Percentiles rank a stretch among this genome's conserved stretches.
Conservation (phyloP, 2,888 invertebrate genomes). For the Odontothrips loti region DNA sequence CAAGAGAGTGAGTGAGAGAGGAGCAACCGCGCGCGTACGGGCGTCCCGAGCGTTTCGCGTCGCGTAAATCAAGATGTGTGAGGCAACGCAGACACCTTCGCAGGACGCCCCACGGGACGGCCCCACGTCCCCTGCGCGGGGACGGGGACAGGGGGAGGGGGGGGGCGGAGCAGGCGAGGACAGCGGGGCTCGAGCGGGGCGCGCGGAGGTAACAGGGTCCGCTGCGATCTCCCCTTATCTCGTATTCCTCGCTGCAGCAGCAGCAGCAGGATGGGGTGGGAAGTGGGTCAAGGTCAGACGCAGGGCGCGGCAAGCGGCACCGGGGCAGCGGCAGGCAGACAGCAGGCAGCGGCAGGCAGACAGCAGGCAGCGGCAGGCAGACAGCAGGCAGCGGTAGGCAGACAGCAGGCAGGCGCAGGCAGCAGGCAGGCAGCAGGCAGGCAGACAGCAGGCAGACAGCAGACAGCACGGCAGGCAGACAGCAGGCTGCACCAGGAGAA, state of each 20-base stretch:
- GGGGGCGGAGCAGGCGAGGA: neutral
- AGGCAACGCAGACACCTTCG: neutral
- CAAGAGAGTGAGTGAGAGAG: neutral
- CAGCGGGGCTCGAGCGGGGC: no score
- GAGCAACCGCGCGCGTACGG: neutral
- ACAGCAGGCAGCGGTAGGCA: neutral
- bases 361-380: neutral
- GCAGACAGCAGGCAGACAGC: neutral
- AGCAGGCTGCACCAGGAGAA: no score
- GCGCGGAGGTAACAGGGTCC: neutral
- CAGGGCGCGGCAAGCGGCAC: neutral
- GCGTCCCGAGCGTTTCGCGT: neutral
- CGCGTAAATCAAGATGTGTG: conserved; percentile 20
- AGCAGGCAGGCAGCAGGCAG: neutral
- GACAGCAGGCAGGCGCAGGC: neutral
- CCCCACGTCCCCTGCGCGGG: neutral
- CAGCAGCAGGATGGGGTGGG: neutral
- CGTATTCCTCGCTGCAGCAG: neutral
- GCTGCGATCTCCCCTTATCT: conserved; percentile 13
- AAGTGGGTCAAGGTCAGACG: neutral
- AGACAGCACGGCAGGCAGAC: neutral
- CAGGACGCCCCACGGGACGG: neutral
- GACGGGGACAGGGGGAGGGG: neutral
- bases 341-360: neutral
- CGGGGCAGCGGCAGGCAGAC: neutral